Base-by-base conservation (phyloP, 2,113 vertebrate species). In the Scatophagus argus region DNA sequence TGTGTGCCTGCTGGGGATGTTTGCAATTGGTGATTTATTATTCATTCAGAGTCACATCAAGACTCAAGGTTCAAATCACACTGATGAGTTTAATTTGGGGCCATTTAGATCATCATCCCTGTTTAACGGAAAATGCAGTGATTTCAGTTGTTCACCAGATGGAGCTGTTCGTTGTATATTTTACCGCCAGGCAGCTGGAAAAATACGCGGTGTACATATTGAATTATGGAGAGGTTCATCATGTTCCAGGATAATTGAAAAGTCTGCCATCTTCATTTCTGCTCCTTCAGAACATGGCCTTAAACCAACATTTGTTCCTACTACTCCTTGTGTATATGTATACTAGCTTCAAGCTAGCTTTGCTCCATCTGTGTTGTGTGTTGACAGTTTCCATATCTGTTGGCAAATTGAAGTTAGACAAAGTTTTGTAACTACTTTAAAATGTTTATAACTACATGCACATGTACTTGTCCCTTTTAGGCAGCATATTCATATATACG, bases 271-370 rank as follows among this genome's bases (percentile, higher is more conserved):
- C 41, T 60, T 38, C 25, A 47, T 47, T 16, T 31, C 0, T 73
- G 10, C 17, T 51, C 11, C 34, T 43, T 65, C 43, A 49, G 23
- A 69, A 55, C 39, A 43, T n/a, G 32, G 55, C 54, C 55, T 23
- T 23, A 31, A 5, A 44, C 29, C 36, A 29, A 17, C 56, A 38
- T 34, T 74, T 39, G 32, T 39, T 41, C 8, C 56, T 11, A 2
- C n/a, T 11, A 0, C 31, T 23, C 51, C 29, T 41, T 14, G 21
- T 61, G n/a, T 54, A 14, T 2, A 12, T 47, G 47, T 17, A 81
- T 47, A 55, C 49, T 62, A 56, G 47, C 71, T 81, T 29, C 55
- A 39, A 75, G 72, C 58, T 63, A 75, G 49, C 32, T 0, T 63
- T 56, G 64, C 47, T 68, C 70, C 64, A 4, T 74, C 23, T 60